A percentile compares a stretch with the other conserved stretches of the same genome.
These are phyloP conservation scores for Drosophila fuyamai DNA, from an alignment of 1,140 invertebrate species.

Conservation along the genomic window DNA sequence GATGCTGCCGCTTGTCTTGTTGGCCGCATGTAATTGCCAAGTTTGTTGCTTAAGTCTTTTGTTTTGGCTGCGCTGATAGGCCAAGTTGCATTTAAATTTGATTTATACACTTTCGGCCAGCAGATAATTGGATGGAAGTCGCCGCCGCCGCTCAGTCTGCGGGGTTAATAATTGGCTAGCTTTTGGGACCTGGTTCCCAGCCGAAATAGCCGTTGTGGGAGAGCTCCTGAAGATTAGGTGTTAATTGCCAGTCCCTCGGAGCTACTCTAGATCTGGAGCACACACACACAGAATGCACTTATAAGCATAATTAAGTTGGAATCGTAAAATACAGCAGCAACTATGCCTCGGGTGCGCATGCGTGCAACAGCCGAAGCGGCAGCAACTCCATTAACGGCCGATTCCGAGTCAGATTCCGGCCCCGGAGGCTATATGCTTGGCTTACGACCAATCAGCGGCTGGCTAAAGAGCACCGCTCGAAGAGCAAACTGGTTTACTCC, in stretches of 20 bases:
- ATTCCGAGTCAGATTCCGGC: constrained; percentile 39
- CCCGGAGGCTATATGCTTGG: constrained; percentile 44
- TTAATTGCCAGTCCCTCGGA: constrained; percentile 55
- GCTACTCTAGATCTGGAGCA: constrained; percentile 60
- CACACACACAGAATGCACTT: constrained; percentile 30
- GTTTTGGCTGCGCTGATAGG: constrained; percentile 68
- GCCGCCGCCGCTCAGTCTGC: constrained; percentile 48
- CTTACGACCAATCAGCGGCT: constrained; percentile 65
- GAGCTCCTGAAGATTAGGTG: constrained; percentile 26
- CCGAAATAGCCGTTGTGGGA: constrained; percentile 38
- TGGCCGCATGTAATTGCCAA: constrained; percentile 77
- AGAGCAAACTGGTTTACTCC: constrained; percentile 70
- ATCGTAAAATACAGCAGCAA: constrained; percentile 61
- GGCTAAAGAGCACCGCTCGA: constrained; percentile 60
- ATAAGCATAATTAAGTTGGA: constrained; percentile 81
- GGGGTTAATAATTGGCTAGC: constrained; percentile 19
- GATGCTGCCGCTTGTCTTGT: constrained; percentile 48
- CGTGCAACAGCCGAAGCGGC: constrained; percentile 49
- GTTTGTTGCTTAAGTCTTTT: constrained; percentile 84
- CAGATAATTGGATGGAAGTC: constrained; percentile 78
- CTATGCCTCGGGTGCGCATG: constrained; percentile 59
- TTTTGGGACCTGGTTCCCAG: constrained; percentile 4
- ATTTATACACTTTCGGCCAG: constrained; percentile 70
- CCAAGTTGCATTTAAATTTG: constrained; percentile 76
- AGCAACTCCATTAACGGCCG: constrained; percentile 69